phyloP scores from a whole-genome alignment of 2,888 invertebrate genomes.

The Melangyna quadrimaculata region DNA sequence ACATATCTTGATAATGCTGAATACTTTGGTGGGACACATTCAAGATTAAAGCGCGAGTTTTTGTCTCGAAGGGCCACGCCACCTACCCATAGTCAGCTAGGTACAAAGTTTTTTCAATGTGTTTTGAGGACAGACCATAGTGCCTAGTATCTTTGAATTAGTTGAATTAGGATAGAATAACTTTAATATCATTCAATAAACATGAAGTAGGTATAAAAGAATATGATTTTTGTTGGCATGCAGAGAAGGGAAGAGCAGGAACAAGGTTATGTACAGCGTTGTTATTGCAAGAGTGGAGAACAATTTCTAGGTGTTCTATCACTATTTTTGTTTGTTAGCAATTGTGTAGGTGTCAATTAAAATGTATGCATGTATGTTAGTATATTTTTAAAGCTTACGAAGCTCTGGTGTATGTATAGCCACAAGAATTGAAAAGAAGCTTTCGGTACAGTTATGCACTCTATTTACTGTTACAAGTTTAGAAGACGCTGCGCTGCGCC shows the following conservation, averaged over 20 bases:
- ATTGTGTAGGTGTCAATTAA: not conserved
- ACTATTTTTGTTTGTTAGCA: not conserved
- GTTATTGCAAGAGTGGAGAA: not conserved
- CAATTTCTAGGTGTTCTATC: not conserved
- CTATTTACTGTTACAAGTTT: slow-evolving; percentile 15
- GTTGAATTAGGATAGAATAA: too few relatives aligned
- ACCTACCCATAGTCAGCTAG: not conserved
- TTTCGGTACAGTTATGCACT: slow-evolving; percentile 52
- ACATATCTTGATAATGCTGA: not conserved
- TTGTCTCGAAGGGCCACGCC: too few relatives aligned
- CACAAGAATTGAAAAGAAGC: not conserved
- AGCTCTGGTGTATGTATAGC: not conserved
- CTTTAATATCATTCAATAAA: too few relatives aligned
- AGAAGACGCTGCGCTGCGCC: too few relatives aligned
- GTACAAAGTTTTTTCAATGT: not conserved
- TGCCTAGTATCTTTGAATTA: not conserved
- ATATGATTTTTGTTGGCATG: too few relatives aligned
- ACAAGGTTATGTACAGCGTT: not conserved
- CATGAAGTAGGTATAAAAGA: too few relatives aligned
- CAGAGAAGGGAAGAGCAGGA: not conserved
- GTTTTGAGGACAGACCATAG: not conserved
- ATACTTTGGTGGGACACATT: not conserved
- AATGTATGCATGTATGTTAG: too few relatives aligned
- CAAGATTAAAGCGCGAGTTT: not conserved
- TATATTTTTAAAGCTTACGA: not conserved